Percentiles rank a stretch among this genome's conserved stretches.
These are phyloP conservation scores for Hyles vespertilio DNA, from an alignment of 1,140 invertebrate species.

Conservation along the genomic window DNA sequence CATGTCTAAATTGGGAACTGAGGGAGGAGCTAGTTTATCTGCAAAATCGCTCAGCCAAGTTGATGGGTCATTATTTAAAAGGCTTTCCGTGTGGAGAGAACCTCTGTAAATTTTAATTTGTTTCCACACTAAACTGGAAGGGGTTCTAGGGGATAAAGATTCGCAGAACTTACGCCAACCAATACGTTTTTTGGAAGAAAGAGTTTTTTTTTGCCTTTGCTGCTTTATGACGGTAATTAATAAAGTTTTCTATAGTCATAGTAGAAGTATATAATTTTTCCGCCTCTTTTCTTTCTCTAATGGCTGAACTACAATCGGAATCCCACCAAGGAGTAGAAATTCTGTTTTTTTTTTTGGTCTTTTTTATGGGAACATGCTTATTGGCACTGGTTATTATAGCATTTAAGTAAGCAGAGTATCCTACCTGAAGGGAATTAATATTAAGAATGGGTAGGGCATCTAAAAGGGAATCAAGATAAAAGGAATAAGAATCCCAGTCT, in stretches of 20 bases:
- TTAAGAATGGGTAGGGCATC: neutral
- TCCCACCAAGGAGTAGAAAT: constrained; percentile 2
- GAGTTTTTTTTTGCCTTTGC: neutral
- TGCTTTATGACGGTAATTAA: neutral
- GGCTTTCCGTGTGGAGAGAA: neutral
- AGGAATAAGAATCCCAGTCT: constrained; percentile 1
- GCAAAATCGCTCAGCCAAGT: constrained; percentile 20
- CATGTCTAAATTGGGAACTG: constrained; percentile 10
- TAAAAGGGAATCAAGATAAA: neutral
- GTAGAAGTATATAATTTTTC: neutral
- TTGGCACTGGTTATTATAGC: neutral
- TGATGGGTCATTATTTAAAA: neutral
- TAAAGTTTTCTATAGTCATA: neutral
- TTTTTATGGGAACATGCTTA: neutral
- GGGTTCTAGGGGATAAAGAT: neutral
- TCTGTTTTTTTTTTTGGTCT: neutral
- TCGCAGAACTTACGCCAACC: too few species aligned
- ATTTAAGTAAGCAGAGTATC: neutral
- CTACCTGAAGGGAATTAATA: neutral
- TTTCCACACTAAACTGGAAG: neutral
- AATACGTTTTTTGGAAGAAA: neutral
- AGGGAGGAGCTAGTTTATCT: constrained; percentile 24
- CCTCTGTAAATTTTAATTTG: constrained; percentile 10
- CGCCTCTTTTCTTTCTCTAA: neutral
- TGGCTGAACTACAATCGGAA: neutral